Conservation (phyloP, 2,888 invertebrate species). For the Chrysodeixis includens region DNA sequence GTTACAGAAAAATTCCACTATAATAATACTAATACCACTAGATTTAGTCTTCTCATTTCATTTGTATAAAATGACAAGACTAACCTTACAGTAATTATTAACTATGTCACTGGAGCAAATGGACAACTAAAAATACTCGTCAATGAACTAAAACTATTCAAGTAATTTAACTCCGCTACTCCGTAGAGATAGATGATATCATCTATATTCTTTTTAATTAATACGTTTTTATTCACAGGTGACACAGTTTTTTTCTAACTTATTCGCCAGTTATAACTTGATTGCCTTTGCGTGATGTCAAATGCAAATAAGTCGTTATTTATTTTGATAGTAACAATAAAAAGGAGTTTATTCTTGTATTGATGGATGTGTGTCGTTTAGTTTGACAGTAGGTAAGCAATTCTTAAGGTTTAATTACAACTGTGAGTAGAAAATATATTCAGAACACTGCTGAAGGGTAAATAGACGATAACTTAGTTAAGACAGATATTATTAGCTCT, state of each 20-base stretch:
- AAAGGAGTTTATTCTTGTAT: slow-evolving; percentile 11
- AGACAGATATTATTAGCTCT: background rate
- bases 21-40: too few relatives aligned
- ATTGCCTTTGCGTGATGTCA: slow-evolving; percentile 40
- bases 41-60: too few relatives aligned
- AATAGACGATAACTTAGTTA: background rate
- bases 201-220: slow-evolving; percentile 13
- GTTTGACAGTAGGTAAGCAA: slow-evolving; percentile 1
- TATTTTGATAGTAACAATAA: slow-evolving; percentile 30
- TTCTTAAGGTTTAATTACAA: background rate
- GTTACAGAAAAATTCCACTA: too few relatives aligned
- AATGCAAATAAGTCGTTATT: slow-evolving; percentile 45
- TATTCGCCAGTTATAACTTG: slow-evolving; percentile 31
- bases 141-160: background rate
- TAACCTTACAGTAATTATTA: background rate
- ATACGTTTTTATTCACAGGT: slow-evolving; percentile 6
- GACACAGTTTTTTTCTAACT: slow-evolving; percentile 35
- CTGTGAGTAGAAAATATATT: background rate
- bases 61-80: too few relatives aligned
- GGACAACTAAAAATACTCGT: background rate
- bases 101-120: background rate
- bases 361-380: slow-evolving; percentile 22
- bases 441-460: background rate
- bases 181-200: background rate
- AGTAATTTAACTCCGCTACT: background rate